Conservation (phyloP, 1,140 invertebrate species). For the Glossosoma conforme region DNA sequence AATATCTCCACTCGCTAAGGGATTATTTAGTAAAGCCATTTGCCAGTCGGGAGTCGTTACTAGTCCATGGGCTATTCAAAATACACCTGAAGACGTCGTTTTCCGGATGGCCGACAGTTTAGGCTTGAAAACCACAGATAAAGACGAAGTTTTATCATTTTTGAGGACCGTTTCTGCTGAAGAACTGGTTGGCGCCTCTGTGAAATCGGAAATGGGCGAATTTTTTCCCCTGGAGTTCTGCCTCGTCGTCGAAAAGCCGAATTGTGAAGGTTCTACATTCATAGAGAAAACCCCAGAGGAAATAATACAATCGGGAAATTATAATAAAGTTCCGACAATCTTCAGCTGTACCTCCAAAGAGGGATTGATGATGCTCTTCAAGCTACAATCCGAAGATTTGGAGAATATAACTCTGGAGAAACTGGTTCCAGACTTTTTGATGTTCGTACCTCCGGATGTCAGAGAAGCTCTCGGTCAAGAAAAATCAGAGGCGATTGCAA, state of each 20-base stretch:
- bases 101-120: constrained; percentile 48
- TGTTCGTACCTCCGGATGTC: neutral
- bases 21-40: constrained; percentile 34
- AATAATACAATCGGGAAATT: constrained; percentile 26
- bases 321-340: constrained; percentile 29
- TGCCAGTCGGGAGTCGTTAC: constrained; percentile 55
- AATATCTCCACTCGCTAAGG: constrained; percentile 27
- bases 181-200: constrained; percentile 31
- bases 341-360: constrained; percentile 28
- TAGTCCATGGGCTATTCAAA: constrained; percentile 53
- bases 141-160: constrained; percentile 36
- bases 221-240: constrained; percentile 29
- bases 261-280: constrained; percentile 15
- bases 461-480: neutral
- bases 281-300: constrained; percentile 21
- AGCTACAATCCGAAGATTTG: neutral
- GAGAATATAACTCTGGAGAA: constrained; percentile 2
- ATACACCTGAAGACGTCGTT: constrained; percentile 47
- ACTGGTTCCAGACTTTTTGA: constrained; percentile 4
- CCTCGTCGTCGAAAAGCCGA: constrained; percentile 23
- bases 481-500: neutral
- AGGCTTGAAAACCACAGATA: constrained; percentile 41
- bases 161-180: constrained; percentile 21
- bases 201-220: no score
- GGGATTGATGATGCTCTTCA: constrained; percentile 21